Conservation (phyloP, 2,113 vertebrate species). For the Hippocampus guttulatus region DNA sequence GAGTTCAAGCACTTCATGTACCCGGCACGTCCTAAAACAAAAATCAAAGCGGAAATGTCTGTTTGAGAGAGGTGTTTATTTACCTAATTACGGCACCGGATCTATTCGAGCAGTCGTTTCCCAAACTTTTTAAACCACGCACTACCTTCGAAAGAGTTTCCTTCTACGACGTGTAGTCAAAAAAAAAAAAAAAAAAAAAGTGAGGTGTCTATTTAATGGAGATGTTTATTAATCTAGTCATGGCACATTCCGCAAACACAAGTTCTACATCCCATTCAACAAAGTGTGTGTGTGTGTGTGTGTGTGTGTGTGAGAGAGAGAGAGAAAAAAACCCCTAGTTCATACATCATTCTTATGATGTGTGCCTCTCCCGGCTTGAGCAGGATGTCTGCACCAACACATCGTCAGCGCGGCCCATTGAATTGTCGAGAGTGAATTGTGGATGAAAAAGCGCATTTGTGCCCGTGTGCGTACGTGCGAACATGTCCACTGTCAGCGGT, state of each 20-base stretch:
- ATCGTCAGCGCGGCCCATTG: constrained; percentile 49
- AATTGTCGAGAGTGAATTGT: constrained; percentile 39
- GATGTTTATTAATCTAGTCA: constrained; percentile 31
- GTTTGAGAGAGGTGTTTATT: not conserved
- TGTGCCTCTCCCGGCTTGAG: constrained; percentile 44
- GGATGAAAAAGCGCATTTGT: constrained; percentile 44
- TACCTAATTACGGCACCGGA: not conserved
- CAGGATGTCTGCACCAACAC: constrained; percentile 58
- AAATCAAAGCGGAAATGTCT: not conserved
- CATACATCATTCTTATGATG: constrained; percentile 17
- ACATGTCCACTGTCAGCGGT: constrained; percentile 41
- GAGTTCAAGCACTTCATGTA: too few species aligned
- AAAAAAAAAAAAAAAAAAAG: too few species aligned
- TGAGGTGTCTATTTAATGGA: constrained; percentile 18
- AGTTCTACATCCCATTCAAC: not conserved
- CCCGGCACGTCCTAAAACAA: too few species aligned
- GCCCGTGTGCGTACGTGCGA: constrained; percentile 6
- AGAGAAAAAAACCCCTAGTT: not conserved
- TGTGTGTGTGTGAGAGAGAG: not conserved
- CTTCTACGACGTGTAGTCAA: not conserved
- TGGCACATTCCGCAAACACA: constrained; percentile 22
- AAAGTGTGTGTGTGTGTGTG: not conserved
- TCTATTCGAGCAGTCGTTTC: not conserved
- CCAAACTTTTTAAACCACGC: not conserved
- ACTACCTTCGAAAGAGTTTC: not conserved